Base-by-base conservation (phyloP, 2,888 invertebrate species). In the Capitulum mitella region DNA sequence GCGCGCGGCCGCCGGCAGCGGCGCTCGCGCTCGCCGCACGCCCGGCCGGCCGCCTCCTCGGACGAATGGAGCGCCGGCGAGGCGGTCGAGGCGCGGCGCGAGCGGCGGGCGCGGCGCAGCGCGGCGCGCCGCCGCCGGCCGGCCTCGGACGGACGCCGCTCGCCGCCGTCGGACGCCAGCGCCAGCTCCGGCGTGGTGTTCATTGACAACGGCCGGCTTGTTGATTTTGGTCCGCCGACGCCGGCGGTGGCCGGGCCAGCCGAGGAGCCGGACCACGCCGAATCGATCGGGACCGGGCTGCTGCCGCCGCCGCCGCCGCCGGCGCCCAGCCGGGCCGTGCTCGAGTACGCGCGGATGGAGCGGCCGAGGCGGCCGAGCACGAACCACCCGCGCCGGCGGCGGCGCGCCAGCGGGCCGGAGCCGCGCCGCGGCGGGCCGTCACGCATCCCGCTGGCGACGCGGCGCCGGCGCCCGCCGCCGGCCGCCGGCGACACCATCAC, bases 241-340 rank as follows among this genome's bases (percentile, higher is more conserved):
- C 0, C 95, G 95, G 0, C 84, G 96, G 26, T 91, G 97, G 93
- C 97, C 97, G 0, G 92, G 92, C 84, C 90, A 95, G 77, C 92
- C 91, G 19, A 96, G 43, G 43, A 12, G 43, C 12, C 6, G 5
- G 5, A 43, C 43, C 43, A 12, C 6, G 43, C 43, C 43, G 43
- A 43, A 43, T 43, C 43, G 43, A 43, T 43, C 43, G 87, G 96
- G 83, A 87, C 91, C 0, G 86, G 97, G 79, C 87, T 96, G 0
- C 98, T 97, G 85, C 90, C 93, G 79, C 97, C 97, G 86, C 14
- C 91, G 93, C 85, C 94, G 95, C 87, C 86, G 95, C 5, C 81
- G 81, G 81, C 89, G 91, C 51, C 90, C 91, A 83, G 79, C 83
- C 0, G 85, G 87, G 43, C 88, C 89, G 22, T 89, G 90, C 0